Percentiles rank a stretch among this genome's conserved stretches.
Conservation (phyloP, 2,113 vertebrate genomes). For the Odontophorus gujanensis region DNA sequence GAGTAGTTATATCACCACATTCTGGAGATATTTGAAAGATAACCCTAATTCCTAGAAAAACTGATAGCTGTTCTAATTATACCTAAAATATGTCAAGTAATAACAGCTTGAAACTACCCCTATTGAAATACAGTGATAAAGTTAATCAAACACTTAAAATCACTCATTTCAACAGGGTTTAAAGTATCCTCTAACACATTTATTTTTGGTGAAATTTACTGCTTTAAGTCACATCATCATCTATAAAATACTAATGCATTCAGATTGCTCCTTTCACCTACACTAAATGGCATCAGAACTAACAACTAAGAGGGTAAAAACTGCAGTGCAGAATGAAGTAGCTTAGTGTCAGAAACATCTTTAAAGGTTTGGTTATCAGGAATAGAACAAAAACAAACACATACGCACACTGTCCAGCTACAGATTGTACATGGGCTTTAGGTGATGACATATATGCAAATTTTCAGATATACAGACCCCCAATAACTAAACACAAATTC, state of each 20-base stretch:
- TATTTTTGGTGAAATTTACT: constrained; percentile 7
- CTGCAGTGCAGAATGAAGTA: constrained; percentile 10
- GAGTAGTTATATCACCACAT: constrained; percentile 1
- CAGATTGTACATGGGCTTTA: no score
- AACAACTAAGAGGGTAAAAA: constrained; percentile 9
- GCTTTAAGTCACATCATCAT: constrained; percentile 16
- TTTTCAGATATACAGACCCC: background rate
- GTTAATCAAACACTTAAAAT: constrained; percentile 1
- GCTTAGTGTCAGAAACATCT: background rate
- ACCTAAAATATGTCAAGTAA: background rate
- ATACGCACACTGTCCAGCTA: background rate
- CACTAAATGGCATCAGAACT: constrained; percentile 13
- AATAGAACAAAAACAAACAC: constrained; percentile 18
- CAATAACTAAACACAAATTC: background rate
- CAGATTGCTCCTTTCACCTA: constrained; percentile 16
- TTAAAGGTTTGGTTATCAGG: background rate
- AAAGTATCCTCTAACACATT: background rate
- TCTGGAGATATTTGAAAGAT: constrained; percentile 6
- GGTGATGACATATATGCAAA: background rate
- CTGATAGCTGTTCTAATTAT: background rate
- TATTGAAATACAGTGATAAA: constrained; percentile 3
- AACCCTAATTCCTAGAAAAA: constrained; percentile 15
- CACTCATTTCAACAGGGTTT: background rate
- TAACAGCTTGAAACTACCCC: background rate
- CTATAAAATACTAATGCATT: background rate